Percentiles rank a stretch among this genome's conserved stretches.
Conservation (phyloP, 1,140 invertebrate species). For the Augochlora pura region DNA sequence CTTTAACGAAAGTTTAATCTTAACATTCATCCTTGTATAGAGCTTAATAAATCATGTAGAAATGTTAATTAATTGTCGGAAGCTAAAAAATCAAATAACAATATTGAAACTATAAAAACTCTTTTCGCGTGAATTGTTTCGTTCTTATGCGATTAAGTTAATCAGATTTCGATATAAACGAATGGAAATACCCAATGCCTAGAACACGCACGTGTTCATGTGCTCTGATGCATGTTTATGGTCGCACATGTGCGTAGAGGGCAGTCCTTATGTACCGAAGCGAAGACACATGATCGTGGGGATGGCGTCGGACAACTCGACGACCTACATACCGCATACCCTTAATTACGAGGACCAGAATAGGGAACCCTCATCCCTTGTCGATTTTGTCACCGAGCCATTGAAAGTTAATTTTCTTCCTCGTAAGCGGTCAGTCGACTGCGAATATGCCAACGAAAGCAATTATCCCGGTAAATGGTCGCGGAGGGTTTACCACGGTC, state of each 20-base stretch:
- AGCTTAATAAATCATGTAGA: too few relatives aligned
- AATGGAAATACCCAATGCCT: neutral
- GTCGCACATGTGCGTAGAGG: neutral
- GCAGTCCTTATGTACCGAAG: too few relatives aligned
- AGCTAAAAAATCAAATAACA: too few relatives aligned
- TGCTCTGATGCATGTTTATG: neutral
- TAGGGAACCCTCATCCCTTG: conserved; percentile 1
- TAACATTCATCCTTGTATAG: too few relatives aligned
- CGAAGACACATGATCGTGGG: neutral
- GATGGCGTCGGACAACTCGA: conserved; percentile 28
- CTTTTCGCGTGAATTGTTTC: neutral
- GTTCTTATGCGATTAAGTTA: neutral
- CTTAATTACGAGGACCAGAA: conserved; percentile 38
- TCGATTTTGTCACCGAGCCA: conserved; percentile 30
- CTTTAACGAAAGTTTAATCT: too few relatives aligned
- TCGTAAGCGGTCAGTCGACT: conserved; percentile 1
- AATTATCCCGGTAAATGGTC: conserved; percentile 34
- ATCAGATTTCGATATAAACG: neutral
- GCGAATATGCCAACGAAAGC: neutral
- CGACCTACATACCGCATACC: conserved; percentile 38
- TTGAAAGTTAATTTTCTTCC: conserved; percentile 37
- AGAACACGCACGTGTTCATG: too few relatives aligned
- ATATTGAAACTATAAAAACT: neutral
- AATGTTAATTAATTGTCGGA: too few relatives aligned
- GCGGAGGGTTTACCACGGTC: neutral